Percentiles rank a stretch among this genome's conserved stretches.
Conservation (phyloP, 2,888 invertebrate genomes). For the Philereme vetulata region DNA sequence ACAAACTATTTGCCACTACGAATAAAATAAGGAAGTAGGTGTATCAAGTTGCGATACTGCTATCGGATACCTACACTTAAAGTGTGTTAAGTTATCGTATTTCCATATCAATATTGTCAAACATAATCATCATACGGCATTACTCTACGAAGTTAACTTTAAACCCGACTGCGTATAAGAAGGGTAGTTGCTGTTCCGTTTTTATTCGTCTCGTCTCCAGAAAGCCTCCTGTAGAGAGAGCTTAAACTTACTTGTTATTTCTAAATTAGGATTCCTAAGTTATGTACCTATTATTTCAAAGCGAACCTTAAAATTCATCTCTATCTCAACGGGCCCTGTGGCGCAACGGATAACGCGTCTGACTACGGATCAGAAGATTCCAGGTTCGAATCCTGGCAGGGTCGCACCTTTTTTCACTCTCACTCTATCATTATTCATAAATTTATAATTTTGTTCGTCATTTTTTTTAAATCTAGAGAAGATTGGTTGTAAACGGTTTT, state of each 20-base stretch:
- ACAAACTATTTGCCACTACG: slow-evolving; percentile 57
- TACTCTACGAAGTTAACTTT: neutral
- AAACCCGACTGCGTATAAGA: too few species aligned
- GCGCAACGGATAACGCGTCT: slow-evolving; percentile 88
- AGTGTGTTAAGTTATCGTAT: slow-evolving; percentile 15
- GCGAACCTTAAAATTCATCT: too few species aligned
- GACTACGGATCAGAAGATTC: slow-evolving; percentile 88
- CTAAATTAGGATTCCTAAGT: too few species aligned
- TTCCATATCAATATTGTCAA: slow-evolving; percentile 1
- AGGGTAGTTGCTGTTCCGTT: neutral
- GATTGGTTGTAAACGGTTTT: too few species aligned
- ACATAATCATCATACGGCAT: slow-evolving; percentile 7
- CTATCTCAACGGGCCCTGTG: slow-evolving; percentile 75
- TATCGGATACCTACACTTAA: slow-evolving; percentile 22
- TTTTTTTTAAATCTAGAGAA: too few species aligned
- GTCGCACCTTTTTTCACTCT: slow-evolving; percentile 55
- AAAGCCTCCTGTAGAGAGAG: too few species aligned
- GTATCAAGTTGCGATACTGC: slow-evolving; percentile 32
- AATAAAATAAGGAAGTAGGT: slow-evolving; percentile 59
- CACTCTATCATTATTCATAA: too few species aligned
- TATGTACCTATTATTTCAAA: too few species aligned
- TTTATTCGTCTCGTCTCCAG: too few species aligned
- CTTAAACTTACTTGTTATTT: too few species aligned
- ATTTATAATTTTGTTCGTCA: too few species aligned
- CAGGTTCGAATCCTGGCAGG: slow-evolving; percentile 87